Base-by-base conservation (phyloP, 92 coral and sea anemone genomes). In the Muricea muricata region DNA sequence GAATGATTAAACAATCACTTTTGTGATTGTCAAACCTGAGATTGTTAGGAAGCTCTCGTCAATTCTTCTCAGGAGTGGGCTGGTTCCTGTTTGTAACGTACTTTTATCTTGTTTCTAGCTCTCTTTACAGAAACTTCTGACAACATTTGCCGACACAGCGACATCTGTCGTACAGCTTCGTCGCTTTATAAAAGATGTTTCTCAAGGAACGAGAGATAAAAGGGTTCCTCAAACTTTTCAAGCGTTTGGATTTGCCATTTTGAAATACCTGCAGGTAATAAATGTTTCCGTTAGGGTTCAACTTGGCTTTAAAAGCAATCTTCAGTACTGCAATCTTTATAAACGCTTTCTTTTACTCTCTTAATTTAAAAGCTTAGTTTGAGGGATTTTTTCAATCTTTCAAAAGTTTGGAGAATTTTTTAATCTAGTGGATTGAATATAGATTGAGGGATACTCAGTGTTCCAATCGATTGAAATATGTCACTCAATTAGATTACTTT, bases 191-290 rank as follows among this genome's bases (percentile, higher is more conserved):
- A 87, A 73, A 18, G 87, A 89, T 0, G 89, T 89, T 45, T 82
- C 91, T 13, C 85, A 89, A 24, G 83, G 75, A 3, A 61, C 52
- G 3, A 50, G 31, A 2, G 45, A 79, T 5, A 30, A 41, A 31
- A 87, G 32, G 40, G 75, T 61, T 55, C 90, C 94, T n/a, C 94
- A 88, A 75, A 94, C 99, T 29, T 73, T 82, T 13, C 99, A 94
- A 67, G 99, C 99, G 17, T 92, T 97, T 85, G 92, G 91, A 34
- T 81, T 84, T 68, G 85, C 99, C 3, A 84, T 97, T 24, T 82
- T 89, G 4, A 61, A 74, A 25, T 92, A 97, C 83, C 90, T 94
- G 55, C 86, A 85, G 87, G 99, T 97, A 85, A 74, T n/a, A 20
- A 20, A 37, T 2, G 23, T n/a, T 21, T 79, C 37, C 17, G 8